These are phyloP conservation scores for Enteromius unitaeniatus DNA, from an alignment of 2,797 vertebrate species.

Conservation along the genomic window DNA sequence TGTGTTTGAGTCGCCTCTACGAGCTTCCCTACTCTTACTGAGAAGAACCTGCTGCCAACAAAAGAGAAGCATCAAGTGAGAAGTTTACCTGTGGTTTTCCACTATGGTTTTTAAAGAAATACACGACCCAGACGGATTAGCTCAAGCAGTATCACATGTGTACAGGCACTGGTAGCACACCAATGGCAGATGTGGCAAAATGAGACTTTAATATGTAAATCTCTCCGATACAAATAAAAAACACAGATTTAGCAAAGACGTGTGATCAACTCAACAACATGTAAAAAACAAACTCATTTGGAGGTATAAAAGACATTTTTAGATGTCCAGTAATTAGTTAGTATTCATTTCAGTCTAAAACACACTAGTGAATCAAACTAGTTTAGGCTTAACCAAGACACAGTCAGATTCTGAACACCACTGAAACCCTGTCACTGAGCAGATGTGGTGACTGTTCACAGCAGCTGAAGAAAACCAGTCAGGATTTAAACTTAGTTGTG, in stretches of 20 bases:
- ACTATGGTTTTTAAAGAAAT: background rate
- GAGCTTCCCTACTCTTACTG: no score
- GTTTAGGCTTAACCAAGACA: background rate
- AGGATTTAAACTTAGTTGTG: constrained; percentile 13
- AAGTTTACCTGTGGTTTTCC: background rate
- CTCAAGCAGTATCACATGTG: background rate
- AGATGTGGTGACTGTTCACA: background rate
- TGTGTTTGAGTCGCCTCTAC: no score
- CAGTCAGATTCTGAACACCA: background rate
- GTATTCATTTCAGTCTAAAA: background rate
- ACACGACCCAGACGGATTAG: background rate
- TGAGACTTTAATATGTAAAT: background rate
- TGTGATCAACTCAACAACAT: no score
- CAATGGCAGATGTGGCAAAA: background rate
- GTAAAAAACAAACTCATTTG: background rate
- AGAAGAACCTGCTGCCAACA: background rate
- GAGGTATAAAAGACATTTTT: background rate
- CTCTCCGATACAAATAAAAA: background rate
- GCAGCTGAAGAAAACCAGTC: background rate
- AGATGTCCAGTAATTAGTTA: background rate
- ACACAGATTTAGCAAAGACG: no score
- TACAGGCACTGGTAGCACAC: no score
- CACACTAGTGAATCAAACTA: background rate
- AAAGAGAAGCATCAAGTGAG: background rate
- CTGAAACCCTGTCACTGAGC: background rate